Evolutionary conservation across 2,888 invertebrate species (phyloP), one percentile per base, ranked within the genome.

Genomic region (Torymus tubicola): DNA sequence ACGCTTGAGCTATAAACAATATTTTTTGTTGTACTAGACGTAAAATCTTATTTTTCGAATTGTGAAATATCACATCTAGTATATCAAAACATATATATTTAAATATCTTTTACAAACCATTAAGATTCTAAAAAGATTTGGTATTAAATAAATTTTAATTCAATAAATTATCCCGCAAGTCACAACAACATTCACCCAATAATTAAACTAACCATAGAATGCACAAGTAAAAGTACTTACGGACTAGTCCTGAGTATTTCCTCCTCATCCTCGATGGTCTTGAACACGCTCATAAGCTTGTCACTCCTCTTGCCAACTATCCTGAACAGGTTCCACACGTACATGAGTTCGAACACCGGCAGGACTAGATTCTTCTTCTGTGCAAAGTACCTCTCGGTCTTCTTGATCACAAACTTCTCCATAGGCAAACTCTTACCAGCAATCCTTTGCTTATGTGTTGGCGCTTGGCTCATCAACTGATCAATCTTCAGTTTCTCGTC

Each of bases 341-440:
- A 98, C 89, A 98, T 93, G 81, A 98, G 92, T 91, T 99, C 99
- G 83, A 97, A 92, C 21, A 95, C 95, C 0, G 99, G 98, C 85
- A 98, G 92, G 5, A 96, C 91, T 31, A 99, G 92, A 60, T 92
- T 92, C 72, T 94, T 93, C 71, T 94, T 93, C 89, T 98, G 97
- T 57, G 93, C 93, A 82, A 94, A 93, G 91, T 94, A 98, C 71
- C 97, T 93, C 84, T 94, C 94, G 64, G 97, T 94, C 85, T 97
- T 96, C 88, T 95, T 95, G n/a, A 96, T 94, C 65, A 96, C 96
- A 91, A 98, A 99, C 91, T 99, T 99, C 91, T 99, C 99, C 94
- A 98, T 96, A 1, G 99, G 99, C 83, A 99, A 91, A 0, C 98
- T 98, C 91, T 99, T 99, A 0, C 99, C 99, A 52, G 98, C 98